Evolutionary conservation across 23 tunicate species (phyloP).

Genomic region (Phallusia fumigata): DNA sequence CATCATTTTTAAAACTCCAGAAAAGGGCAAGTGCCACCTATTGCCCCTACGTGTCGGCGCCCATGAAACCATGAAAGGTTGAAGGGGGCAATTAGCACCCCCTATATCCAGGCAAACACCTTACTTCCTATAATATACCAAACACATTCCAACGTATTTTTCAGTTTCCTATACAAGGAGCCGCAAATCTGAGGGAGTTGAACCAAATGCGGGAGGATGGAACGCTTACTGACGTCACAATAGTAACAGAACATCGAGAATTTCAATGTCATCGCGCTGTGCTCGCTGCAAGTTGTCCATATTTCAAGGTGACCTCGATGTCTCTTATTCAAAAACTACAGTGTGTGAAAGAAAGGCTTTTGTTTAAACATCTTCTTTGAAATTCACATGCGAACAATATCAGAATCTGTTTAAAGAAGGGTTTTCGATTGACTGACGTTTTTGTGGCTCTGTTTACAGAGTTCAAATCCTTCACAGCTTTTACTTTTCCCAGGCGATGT

Average conservation of each 20-base stretch:
- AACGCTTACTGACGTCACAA: slow-evolving; percentile 84
- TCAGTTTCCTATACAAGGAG: slow-evolving; percentile 74
- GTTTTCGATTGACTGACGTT: too few relatives aligned
- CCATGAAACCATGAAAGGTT: too few relatives aligned
- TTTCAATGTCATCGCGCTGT: slow-evolving; percentile 88
- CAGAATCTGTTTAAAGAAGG: neutral
- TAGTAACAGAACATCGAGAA: slow-evolving; percentile 47
- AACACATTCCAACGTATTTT: neutral
- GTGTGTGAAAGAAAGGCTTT: neutral
- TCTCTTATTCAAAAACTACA: neutral
- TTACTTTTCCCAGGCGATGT: slow-evolving; percentile 67
- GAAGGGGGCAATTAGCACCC: too few relatives aligned
- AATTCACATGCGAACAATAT: neutral
- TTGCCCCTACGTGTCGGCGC: too few relatives aligned
- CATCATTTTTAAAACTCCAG: too few relatives aligned
- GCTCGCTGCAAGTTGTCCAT: slow-evolving; percentile 80
- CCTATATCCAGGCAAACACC: too few relatives aligned
- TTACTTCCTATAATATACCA: too few relatives aligned
- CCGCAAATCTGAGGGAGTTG: slow-evolving; percentile 55
- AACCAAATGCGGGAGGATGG: slow-evolving; percentile 57
- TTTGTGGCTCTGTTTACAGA: neutral
- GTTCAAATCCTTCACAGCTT: neutral
- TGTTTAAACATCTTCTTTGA: neutral
- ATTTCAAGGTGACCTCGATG: slow-evolving; percentile 65
- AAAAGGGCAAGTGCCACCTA: too few relatives aligned